Evolutionary conservation across 2,113 vertebrate species (phyloP).

Genomic region (Ciconia maguari): DNA sequence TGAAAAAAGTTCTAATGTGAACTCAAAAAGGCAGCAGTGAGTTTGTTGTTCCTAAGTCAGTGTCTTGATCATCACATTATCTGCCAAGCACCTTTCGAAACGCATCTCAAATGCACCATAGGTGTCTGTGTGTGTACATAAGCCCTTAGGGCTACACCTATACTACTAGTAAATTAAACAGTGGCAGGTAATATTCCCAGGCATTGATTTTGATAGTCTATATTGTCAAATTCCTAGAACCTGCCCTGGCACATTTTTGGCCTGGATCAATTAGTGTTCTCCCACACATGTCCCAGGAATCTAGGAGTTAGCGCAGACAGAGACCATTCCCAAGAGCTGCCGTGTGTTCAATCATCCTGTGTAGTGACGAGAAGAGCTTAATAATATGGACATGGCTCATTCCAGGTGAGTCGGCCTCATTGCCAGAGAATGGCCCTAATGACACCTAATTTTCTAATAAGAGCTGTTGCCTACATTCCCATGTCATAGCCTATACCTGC

Average conservation of each 20-base stretch:
- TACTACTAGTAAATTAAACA: slow-evolving; percentile 35
- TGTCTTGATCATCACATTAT: background rate
- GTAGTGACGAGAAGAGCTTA: background rate
- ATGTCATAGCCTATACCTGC: background rate
- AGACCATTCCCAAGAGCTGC: background rate
- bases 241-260: slow-evolving; percentile 59
- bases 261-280: slow-evolving; percentile 41
- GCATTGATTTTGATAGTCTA: slow-evolving; percentile 45
- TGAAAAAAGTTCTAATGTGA: background rate
- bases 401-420: background rate
- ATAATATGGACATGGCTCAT: background rate
- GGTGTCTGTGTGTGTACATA: background rate
- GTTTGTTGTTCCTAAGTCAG: background rate
- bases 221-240: slow-evolving; percentile 49
- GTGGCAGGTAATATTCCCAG: slow-evolving; percentile 51
- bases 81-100: slow-evolving; percentile 17
- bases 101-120: background rate
- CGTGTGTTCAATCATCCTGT: accelerated
- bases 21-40: background rate
- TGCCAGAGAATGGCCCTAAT: background rate
- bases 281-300: slow-evolving; percentile 23
- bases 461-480: background rate
- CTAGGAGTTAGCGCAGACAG: background rate
- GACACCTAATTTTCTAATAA: background rate
- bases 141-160: slow-evolving; percentile 52